phyloP scores from a whole-genome alignment of 1,140 invertebrate species.

The Pseudobourletiella spinata region DNA sequence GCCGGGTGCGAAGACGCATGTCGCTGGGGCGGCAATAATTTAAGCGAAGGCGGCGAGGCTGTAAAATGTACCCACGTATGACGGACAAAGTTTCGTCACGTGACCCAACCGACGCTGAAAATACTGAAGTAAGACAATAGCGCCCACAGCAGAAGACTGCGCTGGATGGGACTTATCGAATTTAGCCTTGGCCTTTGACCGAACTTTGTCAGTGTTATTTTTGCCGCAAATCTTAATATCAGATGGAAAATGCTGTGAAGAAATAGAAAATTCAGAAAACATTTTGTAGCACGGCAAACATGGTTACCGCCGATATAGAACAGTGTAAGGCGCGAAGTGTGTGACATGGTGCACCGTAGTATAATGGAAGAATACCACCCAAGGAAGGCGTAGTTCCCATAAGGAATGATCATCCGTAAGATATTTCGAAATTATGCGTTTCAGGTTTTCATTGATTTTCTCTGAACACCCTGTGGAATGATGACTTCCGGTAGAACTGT shows the following conservation, averaged over 20 bases:
- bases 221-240: background rate
- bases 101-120: background rate
- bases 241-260: background rate
- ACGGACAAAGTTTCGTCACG: background rate
- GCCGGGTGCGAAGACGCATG: too few relatives aligned
- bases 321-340: background rate
- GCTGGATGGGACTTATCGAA: background rate
- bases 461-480: background rate
- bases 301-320: background rate
- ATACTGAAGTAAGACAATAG: background rate
- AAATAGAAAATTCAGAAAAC: too few relatives aligned
- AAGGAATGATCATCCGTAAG: background rate
- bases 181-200: background rate
- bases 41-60: too few relatives aligned
- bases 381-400: background rate
- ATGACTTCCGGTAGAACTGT: background rate
- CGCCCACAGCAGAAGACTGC: background rate
- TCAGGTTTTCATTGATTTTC: background rate
- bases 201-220: background rate
- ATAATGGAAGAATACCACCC: background rate
- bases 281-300: background rate
- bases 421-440: slow-evolving; percentile 1
- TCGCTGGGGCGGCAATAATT: too few relatives aligned
- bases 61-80: background rate
- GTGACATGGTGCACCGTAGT: background rate